These are phyloP conservation scores for Trichogramma dendrolimi DNA, from an alignment of 2,888 invertebrate genomes.

Conservation along the genomic window DNA sequence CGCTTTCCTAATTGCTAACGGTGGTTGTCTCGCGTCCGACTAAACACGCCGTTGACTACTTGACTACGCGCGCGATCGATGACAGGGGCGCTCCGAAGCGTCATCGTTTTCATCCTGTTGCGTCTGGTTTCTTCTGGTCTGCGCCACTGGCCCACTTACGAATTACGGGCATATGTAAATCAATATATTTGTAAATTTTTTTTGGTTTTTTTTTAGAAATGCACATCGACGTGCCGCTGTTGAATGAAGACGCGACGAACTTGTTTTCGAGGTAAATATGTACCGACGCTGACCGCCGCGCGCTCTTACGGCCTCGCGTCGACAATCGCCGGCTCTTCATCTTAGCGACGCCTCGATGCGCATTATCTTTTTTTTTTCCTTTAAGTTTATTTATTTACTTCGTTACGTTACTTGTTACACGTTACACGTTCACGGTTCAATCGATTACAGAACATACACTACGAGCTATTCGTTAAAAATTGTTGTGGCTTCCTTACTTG, in stretches of 20 bases:
- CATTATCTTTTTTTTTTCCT: slow-evolving; percentile 30
- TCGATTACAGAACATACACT: slow-evolving; percentile 53
- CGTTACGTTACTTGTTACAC: slow-evolving; percentile 28
- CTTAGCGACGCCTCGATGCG: slow-evolving; percentile 25
- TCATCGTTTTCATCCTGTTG: not conserved
- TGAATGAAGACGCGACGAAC: not conserved
- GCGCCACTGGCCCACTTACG: slow-evolving; percentile 49
- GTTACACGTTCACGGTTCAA: slow-evolving; percentile 38
- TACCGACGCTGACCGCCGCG: slow-evolving; percentile 34
- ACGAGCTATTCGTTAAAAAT: slow-evolving; percentile 50
- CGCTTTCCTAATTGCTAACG: no score
- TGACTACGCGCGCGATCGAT: not conserved
- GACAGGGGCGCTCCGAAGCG: slow-evolving; percentile 1
- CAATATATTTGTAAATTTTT: slow-evolving; percentile 54
- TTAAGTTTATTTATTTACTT: slow-evolving; percentile 27
- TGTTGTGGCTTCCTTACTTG: slow-evolving; percentile 30
- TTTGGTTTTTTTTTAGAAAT: slow-evolving; percentile 41
- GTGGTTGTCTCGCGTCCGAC: not conserved
- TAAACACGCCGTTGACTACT: slow-evolving; percentile 9
- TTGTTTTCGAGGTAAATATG: not conserved
- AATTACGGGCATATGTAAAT: slow-evolving; percentile 54
- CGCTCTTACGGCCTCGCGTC: slow-evolving; percentile 33
- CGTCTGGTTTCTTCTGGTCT: slow-evolving; percentile 24
- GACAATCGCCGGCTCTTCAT: not conserved
- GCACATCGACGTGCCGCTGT: slow-evolving; percentile 8